A percentile compares a stretch with the other conserved stretches of the same genome.
Evolutionary conservation across 2,113 vertebrate species (phyloP).

Genomic region (Urocolius indicus): DNA sequence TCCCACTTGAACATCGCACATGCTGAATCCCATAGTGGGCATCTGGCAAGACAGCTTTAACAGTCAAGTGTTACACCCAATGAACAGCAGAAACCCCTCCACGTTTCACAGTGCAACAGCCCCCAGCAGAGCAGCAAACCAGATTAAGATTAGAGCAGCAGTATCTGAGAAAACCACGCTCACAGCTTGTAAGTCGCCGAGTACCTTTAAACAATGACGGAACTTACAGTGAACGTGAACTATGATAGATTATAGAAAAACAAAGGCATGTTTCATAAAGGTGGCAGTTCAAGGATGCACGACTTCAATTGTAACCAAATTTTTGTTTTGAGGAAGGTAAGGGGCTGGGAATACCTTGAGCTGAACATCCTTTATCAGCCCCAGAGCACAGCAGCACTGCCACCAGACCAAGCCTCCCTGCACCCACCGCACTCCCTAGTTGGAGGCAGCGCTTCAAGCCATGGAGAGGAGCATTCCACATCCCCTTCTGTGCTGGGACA

Average conservation of each 20-base stretch:
- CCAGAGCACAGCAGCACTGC: background rate
- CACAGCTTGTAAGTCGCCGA: background rate
- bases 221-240: background rate
- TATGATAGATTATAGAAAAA: conserved; percentile 20
- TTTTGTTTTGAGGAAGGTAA: background rate
- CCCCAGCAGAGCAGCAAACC: background rate
- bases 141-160: background rate
- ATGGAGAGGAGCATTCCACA: background rate
- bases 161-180: background rate
- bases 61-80: background rate
- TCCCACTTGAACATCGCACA: background rate
- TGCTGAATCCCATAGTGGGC: background rate
- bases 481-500: background rate
- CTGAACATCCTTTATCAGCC: background rate
- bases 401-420: background rate
- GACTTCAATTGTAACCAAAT: background rate
- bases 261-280: conserved; percentile 31
- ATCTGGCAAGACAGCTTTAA: background rate
- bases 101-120: background rate
- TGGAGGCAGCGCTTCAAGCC: background rate
- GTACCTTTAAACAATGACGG: background rate
- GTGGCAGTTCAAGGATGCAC: background rate
- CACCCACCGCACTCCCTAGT: background rate
- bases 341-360: background rate
- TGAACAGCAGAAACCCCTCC: background rate